Percentiles rank a stretch among this genome's conserved stretches.
Evolutionary conservation across 2,113 vertebrate genomes (phyloP).

Genomic region (Amazona vittata): DNA sequence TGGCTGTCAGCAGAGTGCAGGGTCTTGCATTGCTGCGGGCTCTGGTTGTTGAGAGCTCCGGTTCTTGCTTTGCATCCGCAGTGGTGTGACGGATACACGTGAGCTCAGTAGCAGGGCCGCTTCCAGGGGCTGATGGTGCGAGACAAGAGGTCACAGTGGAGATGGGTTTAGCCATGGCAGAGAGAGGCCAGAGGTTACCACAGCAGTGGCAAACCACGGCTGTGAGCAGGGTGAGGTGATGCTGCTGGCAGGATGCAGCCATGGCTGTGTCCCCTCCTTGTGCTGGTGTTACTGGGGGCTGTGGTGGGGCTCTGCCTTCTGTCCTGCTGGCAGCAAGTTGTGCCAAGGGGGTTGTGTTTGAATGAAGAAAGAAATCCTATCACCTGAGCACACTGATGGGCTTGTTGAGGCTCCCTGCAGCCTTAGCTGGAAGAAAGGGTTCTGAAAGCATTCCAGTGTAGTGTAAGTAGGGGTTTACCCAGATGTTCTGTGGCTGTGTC

Average conservation of each 20-base stretch:
- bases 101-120: fast-evolving
- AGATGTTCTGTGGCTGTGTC: not conserved
- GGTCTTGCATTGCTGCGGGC: fast-evolving
- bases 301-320: not conserved
- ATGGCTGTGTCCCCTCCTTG: not conserved
- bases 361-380: not conserved
- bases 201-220: fast-evolving
- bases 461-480: not conserved
- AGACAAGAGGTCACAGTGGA: not conserved
- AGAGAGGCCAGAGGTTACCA: not conserved
- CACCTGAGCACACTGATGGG: fast-evolving
- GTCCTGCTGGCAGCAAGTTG: not conserved
- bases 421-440: not conserved
- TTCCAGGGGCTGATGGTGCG: not conserved
- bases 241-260: not conserved
- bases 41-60: not conserved
- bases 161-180: fast-evolving
- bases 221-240: fast-evolving
- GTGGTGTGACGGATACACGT: fast-evolving
- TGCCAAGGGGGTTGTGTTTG: not conserved
- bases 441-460: not conserved
- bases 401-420: not conserved
- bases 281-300: not conserved
- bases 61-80: not conserved
- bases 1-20: not conserved